Base-by-base conservation (phyloP, 2,888 invertebrate genomes). In the Nasonia oneida region DNA sequence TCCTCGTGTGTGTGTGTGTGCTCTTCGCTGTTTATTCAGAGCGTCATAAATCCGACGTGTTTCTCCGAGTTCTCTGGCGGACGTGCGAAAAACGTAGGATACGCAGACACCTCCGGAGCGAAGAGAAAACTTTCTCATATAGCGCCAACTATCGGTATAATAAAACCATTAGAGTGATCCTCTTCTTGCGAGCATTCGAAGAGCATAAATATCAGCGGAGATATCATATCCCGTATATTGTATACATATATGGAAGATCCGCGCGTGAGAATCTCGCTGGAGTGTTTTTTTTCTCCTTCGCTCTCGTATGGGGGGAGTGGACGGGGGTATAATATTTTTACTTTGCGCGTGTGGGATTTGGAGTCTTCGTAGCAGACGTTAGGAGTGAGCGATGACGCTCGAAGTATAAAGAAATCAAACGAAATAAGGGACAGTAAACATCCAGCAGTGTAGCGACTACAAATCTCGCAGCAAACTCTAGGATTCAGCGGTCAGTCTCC, bases 121-220 rank as follows among this genome's bases (percentile, higher is more conserved):
- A 29, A 29, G 67, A 67, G 14, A 67, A 67, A 67, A 79, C 73
- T 86, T 64, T 79, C 70, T 82, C 84, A 12, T 42, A 67, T 18
- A 42, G 64, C 84, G 84, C 29, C 76, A 83, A 85, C 87, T 92
- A 92, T 92, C 91, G 90, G 93, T 92, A 93, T 93, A 93, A 93
- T 93, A 93, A 93, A 93, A 93, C 93, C 93, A 93, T 93, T 93
- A 93, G 93, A 91, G 90, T 93, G 93, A 93, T 93, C 93, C 93
- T 92, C 82, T 78, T 77, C 93, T 91, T 93, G 91, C 91, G 93
- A 90, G 93, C 92, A 93, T 93, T 93, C 93, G 92, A 93, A 93
- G 91, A 92, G 92, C 92, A 93, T 93, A 93, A 93, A 93, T 93
- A 93, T 93, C 93, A 90, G 12, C 33, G 67, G 78, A 90, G 57